These are phyloP conservation scores for Campoletis sonorensis DNA, from an alignment of 1,140 invertebrate genomes.

Conservation along the genomic window DNA sequence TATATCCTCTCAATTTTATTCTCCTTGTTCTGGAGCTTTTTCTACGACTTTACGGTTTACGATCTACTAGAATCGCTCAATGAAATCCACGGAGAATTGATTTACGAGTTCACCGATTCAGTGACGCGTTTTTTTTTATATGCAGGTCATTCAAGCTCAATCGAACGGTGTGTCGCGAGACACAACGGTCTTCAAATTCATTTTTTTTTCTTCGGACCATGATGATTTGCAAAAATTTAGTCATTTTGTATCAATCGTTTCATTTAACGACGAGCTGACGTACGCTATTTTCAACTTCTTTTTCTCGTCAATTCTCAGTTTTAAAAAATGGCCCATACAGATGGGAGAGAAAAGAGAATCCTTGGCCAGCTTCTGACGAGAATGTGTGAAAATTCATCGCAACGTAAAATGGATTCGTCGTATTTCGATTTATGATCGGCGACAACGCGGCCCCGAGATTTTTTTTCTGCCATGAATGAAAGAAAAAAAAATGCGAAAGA, in stretches of 20 bases:
- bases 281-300: too few species aligned
- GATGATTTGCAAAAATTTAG: too few species aligned
- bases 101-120: constrained; percentile 42
- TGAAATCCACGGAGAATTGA: constrained; percentile 43
- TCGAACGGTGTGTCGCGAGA: too few species aligned
- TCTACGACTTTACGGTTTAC: constrained; percentile 35
- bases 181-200: not conserved
- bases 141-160: not conserved
- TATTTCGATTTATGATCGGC: constrained; percentile 38
- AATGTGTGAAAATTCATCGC: constrained; percentile 12
- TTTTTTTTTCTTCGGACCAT: not conserved
- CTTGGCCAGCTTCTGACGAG: not conserved
- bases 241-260: too few species aligned
- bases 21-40: not conserved
- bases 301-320: too few species aligned
- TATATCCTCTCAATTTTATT: not conserved
- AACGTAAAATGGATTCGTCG: constrained; percentile 25
- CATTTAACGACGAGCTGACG: too few species aligned
- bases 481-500: not conserved
- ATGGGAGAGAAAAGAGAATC: not conserved
- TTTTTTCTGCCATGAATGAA: constrained; percentile 2
- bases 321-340: too few species aligned
- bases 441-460: constrained; percentile 3
- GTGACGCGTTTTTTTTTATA: not conserved
- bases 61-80: constrained; percentile 45